A percentile compares a stretch with the other conserved stretches of the same genome.
phyloP scores from a whole-genome alignment of 2,797 vertebrate genomes.

The Myotis planiceps region DNA sequence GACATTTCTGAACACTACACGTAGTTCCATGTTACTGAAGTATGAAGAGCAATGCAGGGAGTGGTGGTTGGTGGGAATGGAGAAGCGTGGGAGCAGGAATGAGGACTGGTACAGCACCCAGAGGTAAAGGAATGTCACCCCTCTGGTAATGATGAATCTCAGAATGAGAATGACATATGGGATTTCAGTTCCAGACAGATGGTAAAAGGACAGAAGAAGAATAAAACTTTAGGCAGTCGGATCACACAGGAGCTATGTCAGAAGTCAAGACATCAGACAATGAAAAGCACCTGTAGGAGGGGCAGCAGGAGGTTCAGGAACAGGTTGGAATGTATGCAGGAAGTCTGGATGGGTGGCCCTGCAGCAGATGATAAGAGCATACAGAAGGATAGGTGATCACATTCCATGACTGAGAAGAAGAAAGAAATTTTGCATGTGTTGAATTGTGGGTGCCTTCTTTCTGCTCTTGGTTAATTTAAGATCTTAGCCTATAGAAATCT shows the following conservation, averaged over 20 bases:
- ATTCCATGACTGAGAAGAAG: neutral
- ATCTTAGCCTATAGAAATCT: neutral
- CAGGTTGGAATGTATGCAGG: neutral
- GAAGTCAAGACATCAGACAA: neutral
- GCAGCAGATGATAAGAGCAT: neutral
- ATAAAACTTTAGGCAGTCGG: neutral
- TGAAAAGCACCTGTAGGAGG: neutral
- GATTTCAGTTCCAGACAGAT: neutral
- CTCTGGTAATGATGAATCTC: neutral
- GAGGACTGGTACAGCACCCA: neutral
- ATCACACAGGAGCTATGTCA: neutral
- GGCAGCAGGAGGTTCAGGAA: neutral
- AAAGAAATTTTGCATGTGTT: neutral
- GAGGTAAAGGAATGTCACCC: neutral
- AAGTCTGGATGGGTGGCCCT: neutral
- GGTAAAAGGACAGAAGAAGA: neutral
- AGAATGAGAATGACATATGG: neutral
- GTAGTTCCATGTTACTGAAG: neutral
- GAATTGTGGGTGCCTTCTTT: neutral
- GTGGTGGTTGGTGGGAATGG: neutral
- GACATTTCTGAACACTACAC: neutral
- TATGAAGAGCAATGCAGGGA: neutral
- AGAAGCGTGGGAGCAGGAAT: neutral
- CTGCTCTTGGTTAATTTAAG: neutral
- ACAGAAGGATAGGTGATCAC: neutral